Evolutionary conservation across 2,113 vertebrate genomes (phyloP).

Genomic region (Nyctibius bracteatus): DNA sequence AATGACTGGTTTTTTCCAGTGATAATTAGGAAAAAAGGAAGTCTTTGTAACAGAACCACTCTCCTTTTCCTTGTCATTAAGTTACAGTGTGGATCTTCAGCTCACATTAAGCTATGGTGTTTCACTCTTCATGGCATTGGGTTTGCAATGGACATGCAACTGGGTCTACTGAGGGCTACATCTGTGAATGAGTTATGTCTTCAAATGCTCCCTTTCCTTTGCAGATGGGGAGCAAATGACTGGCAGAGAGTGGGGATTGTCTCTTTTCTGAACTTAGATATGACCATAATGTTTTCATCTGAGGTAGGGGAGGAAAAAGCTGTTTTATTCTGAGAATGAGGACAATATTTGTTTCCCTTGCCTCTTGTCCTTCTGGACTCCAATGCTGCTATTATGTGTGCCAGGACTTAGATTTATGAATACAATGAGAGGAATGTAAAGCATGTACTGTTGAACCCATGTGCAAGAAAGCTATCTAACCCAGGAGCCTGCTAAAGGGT

Average conservation of each 20-base stretch:
- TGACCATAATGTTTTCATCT: background rate
- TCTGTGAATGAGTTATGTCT: fast-evolving
- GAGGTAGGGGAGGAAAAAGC: background rate
- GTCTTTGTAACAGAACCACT: background rate
- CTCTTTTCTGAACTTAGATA: background rate
- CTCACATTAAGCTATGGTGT: background rate
- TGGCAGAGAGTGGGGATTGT: background rate
- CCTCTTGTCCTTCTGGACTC: background rate
- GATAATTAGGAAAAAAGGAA: background rate
- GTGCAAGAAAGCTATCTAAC: background rate
- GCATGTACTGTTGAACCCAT: background rate
- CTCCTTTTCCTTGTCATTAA: background rate
- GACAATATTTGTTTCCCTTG: background rate
- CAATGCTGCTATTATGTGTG: background rate
- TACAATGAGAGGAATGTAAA: background rate
- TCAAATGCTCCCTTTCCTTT: background rate
- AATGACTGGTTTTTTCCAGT: background rate
- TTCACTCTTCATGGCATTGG: background rate
- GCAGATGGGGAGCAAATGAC: background rate
- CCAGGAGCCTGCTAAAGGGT: background rate
- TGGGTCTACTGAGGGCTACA: background rate
- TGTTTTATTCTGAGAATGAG: background rate
- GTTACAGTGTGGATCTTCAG: background rate
- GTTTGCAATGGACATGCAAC: background rate
- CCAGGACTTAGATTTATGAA: background rate